Evolutionary conservation across 2,113 vertebrate genomes (phyloP), one percentile per base, ranked within the genome.

Genomic region (Lasiurus borealis): DNA sequence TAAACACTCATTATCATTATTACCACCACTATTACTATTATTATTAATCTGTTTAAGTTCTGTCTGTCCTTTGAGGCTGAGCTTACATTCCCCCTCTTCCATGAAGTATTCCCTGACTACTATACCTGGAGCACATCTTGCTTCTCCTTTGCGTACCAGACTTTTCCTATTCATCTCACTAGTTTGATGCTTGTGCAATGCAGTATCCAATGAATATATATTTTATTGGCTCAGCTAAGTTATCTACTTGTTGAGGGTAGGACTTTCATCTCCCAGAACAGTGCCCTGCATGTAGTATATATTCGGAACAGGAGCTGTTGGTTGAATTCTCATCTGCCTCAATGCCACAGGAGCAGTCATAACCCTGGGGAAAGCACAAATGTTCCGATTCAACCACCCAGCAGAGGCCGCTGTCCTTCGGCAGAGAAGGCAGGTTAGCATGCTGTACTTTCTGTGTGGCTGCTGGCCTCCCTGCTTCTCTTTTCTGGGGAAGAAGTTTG

Each of bases 381-480:
- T 98, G 88, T 99, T 99, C 96, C 99, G 99, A 94, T 99, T 99
- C 98, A 99, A 99, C 97, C 99, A 99, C 95, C 99, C 99, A 0
- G 99, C 99, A 68, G 99, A 99, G 97, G 99, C 99, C 44, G 99
- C 99, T 23, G 11, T 99, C 94, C 98, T 99, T 91, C 98, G 99
- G 88, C 99, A 98, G 93, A 98, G 98, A 94, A 99, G 99, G 98
- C 98, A 98, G 97, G 99, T 99, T 97, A 98, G 99, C 4, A 1
- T 0, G 21, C 71, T 66, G 29, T 18, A 6, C 29, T 25, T 68
- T 90, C 84, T 12, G 5, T 8, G 11, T 54, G 36, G n/a, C 84
- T 83, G 40, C 8, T 68, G 48, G 50, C 75, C 27, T 57, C 52
- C 16, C n/a, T 85, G 0, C 23, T 71, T 81, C 27, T 68, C 68